phyloP scores from a whole-genome alignment of 2,113 vertebrate genomes.

The Reinhardtius hippoglossoides region DNA sequence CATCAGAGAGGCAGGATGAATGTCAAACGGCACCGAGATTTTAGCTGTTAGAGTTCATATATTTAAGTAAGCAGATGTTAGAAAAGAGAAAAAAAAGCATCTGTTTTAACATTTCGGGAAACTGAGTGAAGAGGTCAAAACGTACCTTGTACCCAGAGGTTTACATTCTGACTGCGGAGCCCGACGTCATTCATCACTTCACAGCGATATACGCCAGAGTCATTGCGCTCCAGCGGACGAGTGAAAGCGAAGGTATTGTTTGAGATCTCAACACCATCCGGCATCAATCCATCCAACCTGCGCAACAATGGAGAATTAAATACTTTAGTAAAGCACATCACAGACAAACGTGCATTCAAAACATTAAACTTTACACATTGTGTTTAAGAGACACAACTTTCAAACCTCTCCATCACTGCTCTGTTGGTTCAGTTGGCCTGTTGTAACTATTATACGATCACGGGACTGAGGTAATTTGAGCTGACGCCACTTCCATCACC shows the following conservation, averaged over 20 bases:
- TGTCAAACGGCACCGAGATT: slow-evolving; percentile 15
- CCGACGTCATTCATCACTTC: slow-evolving; percentile 92
- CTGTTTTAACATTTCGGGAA: neutral
- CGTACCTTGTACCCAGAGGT: slow-evolving; percentile 90
- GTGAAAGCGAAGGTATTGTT: slow-evolving; percentile 91
- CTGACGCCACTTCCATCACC: slow-evolving; percentile 11
- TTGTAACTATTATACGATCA: slow-evolving; percentile 34
- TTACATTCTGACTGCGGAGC: slow-evolving; percentile 87
- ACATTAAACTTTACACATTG: neutral
- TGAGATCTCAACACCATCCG: slow-evolving; percentile 86
- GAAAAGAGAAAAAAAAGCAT: neutral
- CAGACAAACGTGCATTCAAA: neutral
- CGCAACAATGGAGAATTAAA: slow-evolving; percentile 30
- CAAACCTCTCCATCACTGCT: neutral
- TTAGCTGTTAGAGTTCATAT: neutral
- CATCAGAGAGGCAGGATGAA: slow-evolving; percentile 26
- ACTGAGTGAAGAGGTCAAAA: neutral
- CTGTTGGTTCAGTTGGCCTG: slow-evolving; percentile 39
- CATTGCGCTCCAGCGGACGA: slow-evolving; percentile 89
- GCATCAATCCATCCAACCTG: slow-evolving; percentile 91
- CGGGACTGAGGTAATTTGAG: neutral
- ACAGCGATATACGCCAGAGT: slow-evolving; percentile 92
- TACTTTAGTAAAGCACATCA: neutral
- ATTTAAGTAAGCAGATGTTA: neutral
- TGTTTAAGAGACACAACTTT: neutral